Evolutionary conservation across 1,140 invertebrate species (phyloP).

Genomic region (Tetraneura akinire): DNA sequence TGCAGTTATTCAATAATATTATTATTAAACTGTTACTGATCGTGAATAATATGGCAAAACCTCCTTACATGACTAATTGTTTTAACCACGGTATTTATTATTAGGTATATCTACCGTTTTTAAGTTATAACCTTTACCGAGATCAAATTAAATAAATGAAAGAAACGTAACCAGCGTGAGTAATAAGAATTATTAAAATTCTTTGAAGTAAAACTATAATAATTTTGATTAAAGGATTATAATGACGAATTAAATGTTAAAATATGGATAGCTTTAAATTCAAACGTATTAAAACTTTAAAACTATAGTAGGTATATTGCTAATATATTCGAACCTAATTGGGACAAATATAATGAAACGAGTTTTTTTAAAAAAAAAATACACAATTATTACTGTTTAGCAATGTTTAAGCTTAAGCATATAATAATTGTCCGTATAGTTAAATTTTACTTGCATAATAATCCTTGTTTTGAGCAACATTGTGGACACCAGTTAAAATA

Average conservation of each 20-base stretch:
- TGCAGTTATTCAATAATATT: no score
- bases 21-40: no score
- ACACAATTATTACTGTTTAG: background rate
- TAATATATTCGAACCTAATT: background rate
- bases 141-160: no score
- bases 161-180: background rate
- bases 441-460: slow-evolving; percentile 21
- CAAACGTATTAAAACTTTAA: background rate
- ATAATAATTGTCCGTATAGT: background rate
- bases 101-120: no score
- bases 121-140: no score
- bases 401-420: background rate
- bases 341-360: slow-evolving; percentile 4
- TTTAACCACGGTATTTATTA: no score
- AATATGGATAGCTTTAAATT: no score
- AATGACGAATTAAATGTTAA: background rate
- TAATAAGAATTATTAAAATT: background rate
- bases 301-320: background rate
- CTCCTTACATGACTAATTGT: background rate
- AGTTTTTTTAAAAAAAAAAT: slow-evolving; percentile 19
- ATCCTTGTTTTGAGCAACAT: background rate
- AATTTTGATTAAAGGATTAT: background rate
- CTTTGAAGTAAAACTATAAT: background rate
- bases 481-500: background rate
- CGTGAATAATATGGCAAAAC: no score